Base-by-base conservation (phyloP, 2,888 invertebrate genomes). In the Lithophane leautieri region DNA sequence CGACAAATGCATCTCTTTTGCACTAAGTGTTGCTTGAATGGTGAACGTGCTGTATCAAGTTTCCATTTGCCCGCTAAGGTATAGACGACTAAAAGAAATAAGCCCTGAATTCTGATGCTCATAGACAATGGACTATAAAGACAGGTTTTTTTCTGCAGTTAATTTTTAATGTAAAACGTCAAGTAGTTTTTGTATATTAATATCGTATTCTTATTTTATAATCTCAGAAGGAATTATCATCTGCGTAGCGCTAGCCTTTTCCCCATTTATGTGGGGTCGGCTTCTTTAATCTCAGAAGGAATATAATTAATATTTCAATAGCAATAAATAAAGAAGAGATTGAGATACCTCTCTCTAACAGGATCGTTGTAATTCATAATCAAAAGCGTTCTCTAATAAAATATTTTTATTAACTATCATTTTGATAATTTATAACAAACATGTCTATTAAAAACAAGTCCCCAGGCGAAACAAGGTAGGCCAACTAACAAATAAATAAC, bases 401-500 rank as follows among this genome's bases (percentile, higher is more conserved):
- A n/a, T n/a, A n/a, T 34, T 68, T 52, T 68, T 50, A 54, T 68
- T 50, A 54, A 47, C 70, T 47, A 25, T n/a, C 14, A 66, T 25
- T 66, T 52, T 69, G n/a, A 61, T 56, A 52, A 72, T 66, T 50
- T 61, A 72, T 58, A 78, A 56, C 63, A 44, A 66, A 67, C 71
- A 44, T 66, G 65, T 81, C 60, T 76, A 78, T 78, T 71, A 75
- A 56, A 76, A 81, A 78, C 50, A 4, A 73, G 70, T 78, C 83
- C 81, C 11, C 54, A 65, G 80, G 86, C 83, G 4, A 62, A 62
- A 74, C 52, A 44, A 76, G 78, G 67, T 71, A 63, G 66, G 70
- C 22, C 73, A 70, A 54, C 25, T 54, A 68, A 19, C 69, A 25
- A 78, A 82, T 83, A 86, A 86, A 86, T 82, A 72, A 79, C 76